Evolutionary conservation across 1,140 invertebrate genomes (phyloP).

Genomic region (Drosophila micromelanica): DNA sequence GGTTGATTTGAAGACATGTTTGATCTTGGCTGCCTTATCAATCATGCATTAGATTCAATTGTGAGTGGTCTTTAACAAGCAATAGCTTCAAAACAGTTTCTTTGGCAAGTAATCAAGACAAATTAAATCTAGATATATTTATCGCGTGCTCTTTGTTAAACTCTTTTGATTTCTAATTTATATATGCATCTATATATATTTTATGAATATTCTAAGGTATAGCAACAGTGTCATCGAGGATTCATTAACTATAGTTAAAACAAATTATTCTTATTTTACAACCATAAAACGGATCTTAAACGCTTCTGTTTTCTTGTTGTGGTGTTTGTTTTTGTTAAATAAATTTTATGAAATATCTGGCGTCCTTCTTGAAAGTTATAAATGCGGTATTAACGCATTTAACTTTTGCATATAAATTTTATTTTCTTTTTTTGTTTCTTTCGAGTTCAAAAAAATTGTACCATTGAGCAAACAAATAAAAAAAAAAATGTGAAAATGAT

Average conservation of each 20-base stretch:
- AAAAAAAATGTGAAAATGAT: background rate
- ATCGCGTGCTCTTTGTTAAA: too few relatives aligned
- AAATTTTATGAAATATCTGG: background rate
- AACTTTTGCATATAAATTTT: background rate
- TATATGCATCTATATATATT: too few relatives aligned
- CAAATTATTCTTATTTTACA: too few relatives aligned
- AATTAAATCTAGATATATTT: too few relatives aligned
- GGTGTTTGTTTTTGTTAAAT: background rate
- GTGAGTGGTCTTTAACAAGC: background rate
- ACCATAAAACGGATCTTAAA: background rate
- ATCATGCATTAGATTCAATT: conserved; percentile 8
- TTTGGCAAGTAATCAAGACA: too few relatives aligned
- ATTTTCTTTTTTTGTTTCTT: background rate
- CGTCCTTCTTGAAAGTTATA: background rate
- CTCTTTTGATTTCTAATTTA: too few relatives aligned
- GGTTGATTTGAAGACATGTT: conserved; percentile 32
- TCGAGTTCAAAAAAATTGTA: background rate
- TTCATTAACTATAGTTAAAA: too few relatives aligned
- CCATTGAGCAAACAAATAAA: background rate
- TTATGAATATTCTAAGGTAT: too few relatives aligned
- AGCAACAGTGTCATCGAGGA: too few relatives aligned
- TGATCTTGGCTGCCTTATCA: background rate
- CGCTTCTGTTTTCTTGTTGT: background rate
- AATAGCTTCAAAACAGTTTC: conserved; percentile 13
- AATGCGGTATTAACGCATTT: background rate